Evolutionary conservation across 64 coral and sea anemone species (phyloP).

Genomic region (Astreopora myriophthalma): DNA sequence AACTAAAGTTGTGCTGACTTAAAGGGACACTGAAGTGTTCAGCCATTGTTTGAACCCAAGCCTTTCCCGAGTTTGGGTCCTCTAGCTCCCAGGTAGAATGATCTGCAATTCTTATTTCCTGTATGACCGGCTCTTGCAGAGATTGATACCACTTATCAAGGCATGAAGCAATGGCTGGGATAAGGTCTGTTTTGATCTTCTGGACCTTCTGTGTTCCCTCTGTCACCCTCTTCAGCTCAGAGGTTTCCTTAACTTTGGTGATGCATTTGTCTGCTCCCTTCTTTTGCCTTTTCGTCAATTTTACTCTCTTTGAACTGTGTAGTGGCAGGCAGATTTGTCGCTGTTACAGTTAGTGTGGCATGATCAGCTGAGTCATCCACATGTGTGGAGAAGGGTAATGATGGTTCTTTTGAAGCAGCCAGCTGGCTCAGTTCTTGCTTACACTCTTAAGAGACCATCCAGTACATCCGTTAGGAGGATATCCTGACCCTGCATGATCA

Average conservation of each 20-base stretch:
- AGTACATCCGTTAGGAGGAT: slow-evolving; percentile 58
- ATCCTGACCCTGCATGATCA: slow-evolving; percentile 48
- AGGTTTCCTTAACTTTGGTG: slow-evolving; percentile 53
- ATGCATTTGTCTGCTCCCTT: slow-evolving; percentile 45
- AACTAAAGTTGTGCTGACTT: slow-evolving; percentile 21
- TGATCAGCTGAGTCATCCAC: slow-evolving; percentile 31
- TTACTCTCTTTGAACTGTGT: slow-evolving; percentile 48
- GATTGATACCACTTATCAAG: background rate
- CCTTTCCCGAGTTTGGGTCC: background rate
- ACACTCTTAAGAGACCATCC: slow-evolving; percentile 47
- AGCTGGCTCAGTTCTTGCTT: slow-evolving; percentile 47
- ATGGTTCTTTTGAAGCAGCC: slow-evolving; percentile 42
- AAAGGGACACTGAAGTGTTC: slow-evolving; percentile 12
- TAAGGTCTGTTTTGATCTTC: slow-evolving; percentile 59
- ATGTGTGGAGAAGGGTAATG: slow-evolving; percentile 53
- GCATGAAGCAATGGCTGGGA: slow-evolving; percentile 12
- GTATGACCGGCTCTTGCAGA: background rate
- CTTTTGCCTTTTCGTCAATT: slow-evolving; percentile 39
- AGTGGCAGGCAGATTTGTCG: slow-evolving; percentile 60
- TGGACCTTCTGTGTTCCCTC: slow-evolving; percentile 39
- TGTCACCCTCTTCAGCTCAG: slow-evolving; percentile 54
- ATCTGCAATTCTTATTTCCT: background rate
- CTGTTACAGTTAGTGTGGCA: slow-evolving; percentile 46
- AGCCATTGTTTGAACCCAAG: too few relatives aligned
- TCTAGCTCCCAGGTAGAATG: background rate